A percentile compares a stretch with the other conserved stretches of the same genome.
Evolutionary conservation across 2,797 vertebrate species (phyloP).

Genomic region (Poeciliopsis presidionis): DNA sequence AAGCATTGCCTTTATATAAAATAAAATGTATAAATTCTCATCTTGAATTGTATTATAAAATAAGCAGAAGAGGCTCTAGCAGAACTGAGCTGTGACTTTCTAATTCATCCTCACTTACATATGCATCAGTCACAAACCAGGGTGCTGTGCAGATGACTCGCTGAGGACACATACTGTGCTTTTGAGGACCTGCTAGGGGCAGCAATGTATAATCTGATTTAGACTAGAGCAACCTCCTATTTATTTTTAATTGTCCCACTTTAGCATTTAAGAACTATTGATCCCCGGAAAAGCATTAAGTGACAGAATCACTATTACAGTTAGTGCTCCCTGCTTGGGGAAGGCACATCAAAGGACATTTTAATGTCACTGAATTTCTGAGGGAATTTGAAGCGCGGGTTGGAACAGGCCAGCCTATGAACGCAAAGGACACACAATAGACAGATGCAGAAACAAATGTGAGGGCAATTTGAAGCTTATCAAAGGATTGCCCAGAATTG

Average conservation of each 20-base stretch:
- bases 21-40: slow-evolving; percentile 14
- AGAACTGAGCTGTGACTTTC: slow-evolving; percentile 58
- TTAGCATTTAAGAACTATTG: slow-evolving; percentile 99
- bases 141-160: slow-evolving; percentile 80
- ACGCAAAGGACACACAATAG: slow-evolving; percentile 95
- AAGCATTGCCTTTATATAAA: slow-evolving; percentile 2
- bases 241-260: slow-evolving; percentile 99
- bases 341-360: slow-evolving; percentile 99
- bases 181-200: slow-evolving; percentile 86
- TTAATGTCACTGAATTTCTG: slow-evolving; percentile 99
- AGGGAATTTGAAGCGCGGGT: slow-evolving; percentile 95
- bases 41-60: slow-evolving; percentile 43
- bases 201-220: slow-evolving; percentile 86
- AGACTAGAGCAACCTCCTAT: slow-evolving; percentile 90
- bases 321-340: slow-evolving; percentile 97
- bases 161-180: slow-evolving; percentile 85
- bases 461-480: slow-evolving; percentile 95
- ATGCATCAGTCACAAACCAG: slow-evolving; percentile 81
- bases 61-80: slow-evolving; percentile 36
- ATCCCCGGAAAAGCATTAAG: slow-evolving; percentile 97
- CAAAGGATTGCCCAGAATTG: slow-evolving; percentile 92
- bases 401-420: slow-evolving; percentile 93
- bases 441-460: slow-evolving; percentile 94
- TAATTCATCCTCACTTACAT: slow-evolving; percentile 81
- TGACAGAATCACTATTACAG: slow-evolving; percentile 97